phyloP scores from a whole-genome alignment of 2,888 invertebrate species.

The Romanomermis culicivorax region DNA sequence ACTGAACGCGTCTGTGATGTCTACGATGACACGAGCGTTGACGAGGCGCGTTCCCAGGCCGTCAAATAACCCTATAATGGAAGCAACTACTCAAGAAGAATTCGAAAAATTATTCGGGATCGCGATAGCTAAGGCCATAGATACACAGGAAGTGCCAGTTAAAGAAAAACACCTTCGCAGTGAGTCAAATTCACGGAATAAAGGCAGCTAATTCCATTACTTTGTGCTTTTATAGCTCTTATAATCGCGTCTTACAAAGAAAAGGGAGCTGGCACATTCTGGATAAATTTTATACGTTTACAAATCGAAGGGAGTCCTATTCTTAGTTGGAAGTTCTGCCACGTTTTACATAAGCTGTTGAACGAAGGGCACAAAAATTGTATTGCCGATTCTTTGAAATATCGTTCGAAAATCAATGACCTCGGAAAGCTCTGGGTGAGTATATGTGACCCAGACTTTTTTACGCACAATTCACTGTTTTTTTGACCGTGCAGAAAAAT shows the following conservation, averaged over 20 bases:
- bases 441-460: too few species aligned
- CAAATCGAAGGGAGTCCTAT: constrained; percentile 78
- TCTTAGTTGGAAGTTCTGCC: constrained; percentile 95
- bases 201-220: background rate
- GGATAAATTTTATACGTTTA: constrained; percentile 49
- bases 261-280: constrained; percentile 71
- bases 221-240: constrained; percentile 15
- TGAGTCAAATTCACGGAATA: constrained; percentile 29
- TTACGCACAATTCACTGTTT: constrained; percentile 9
- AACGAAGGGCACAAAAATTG: constrained; percentile 74
- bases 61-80: too few species aligned
- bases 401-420: constrained; percentile 55
- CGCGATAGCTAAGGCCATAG: constrained; percentile 79
- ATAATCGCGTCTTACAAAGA: constrained; percentile 86
- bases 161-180: constrained; percentile 94
- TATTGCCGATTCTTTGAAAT: constrained; percentile 59
- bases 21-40: too few species aligned
- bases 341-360: constrained; percentile 80
- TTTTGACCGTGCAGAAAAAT: too few species aligned
- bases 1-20: too few species aligned
- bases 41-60: too few species aligned
- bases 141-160: constrained; percentile 67
- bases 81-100: constrained; percentile 7
- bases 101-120: constrained; percentile 21
- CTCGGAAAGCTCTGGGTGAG: constrained; percentile 73